A percentile compares a stretch with the other conserved stretches of the same genome.
These are phyloP conservation scores for Lytechinus pictus DNA, from an alignment of 35 echinoderm and acorn worm species.

Conservation along the genomic window DNA sequence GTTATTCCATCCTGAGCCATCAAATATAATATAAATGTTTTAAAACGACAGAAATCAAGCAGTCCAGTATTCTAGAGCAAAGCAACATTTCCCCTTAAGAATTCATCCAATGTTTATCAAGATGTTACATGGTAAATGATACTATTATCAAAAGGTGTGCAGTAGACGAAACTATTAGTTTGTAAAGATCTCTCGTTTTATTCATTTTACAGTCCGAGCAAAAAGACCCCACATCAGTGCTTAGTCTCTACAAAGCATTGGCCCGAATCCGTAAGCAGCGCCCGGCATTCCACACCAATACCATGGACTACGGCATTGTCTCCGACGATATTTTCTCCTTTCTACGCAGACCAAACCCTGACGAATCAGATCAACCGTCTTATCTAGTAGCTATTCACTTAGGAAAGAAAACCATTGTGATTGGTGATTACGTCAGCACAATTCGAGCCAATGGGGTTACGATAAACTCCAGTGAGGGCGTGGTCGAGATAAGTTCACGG, in stretches of 20 bases:
- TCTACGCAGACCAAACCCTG: constrained; percentile 64
- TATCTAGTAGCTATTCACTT: constrained; percentile 80
- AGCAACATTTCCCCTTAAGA: no score
- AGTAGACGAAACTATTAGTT: background rate
- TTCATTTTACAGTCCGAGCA: constrained; percentile 43
- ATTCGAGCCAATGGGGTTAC: constrained; percentile 29
- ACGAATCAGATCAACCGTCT: constrained; percentile 28
- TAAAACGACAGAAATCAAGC: no score
- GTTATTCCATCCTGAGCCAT: no score
- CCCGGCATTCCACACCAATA: constrained; percentile 79
- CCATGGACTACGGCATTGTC: constrained; percentile 64
- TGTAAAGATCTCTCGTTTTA: background rate
- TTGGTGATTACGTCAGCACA: constrained; percentile 45
- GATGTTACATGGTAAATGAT: no score
- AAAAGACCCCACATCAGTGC: constrained; percentile 51
- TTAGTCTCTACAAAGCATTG: constrained; percentile 65
- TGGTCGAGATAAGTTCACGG: constrained; percentile 61
- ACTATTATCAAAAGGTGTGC: no score
- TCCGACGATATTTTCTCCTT: constrained; percentile 81
- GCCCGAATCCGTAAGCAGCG: constrained; percentile 43
- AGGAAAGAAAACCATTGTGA: constrained; percentile 41
- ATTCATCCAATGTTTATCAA: no score
- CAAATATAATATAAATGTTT: no score
- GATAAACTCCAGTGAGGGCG: background rate
- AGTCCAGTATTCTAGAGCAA: no score